Evolutionary conservation across 2,888 invertebrate species (phyloP), one percentile per base, ranked within the genome.

Genomic region (Acrocyrtus sp.): DNA sequence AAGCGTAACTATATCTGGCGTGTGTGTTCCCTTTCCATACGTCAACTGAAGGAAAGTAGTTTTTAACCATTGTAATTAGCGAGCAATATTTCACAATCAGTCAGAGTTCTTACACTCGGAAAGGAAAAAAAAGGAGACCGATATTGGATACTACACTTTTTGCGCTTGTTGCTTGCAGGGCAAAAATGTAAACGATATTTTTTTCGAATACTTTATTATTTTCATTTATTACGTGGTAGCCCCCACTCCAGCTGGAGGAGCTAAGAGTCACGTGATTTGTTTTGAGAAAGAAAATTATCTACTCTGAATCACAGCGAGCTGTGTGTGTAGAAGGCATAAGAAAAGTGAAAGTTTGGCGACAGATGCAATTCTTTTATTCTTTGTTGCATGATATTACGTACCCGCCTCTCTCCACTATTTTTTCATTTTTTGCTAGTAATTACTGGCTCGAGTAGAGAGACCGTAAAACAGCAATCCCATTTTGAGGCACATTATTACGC

Each of bases 321-420:
- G 12, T 34, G 34, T 34, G 34, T 34, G 34, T 12, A 34, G 34
- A 34, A 34, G 5, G 34, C 12, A 34, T 34, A 12, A 24, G 15
- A n/a, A 29, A 45, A 68, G 68, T 68, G 68, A 68, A 68, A 68
- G 60, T 68, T 68, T 61, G 60, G 61, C 60, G 68, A 68, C 68
- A 68, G 60, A 68, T 68, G 68, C 60, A 68, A 68, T 51, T 68
- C 61, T 61, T 39, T 22, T 39, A 39, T 39, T 39, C 8, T 39
- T 15, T 45, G 19, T 45, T 19, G 47, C 19, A 17, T 45, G 17
- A 45, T 6, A 10, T n/a, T 17, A 6, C 47, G 10, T 19, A 6
- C 19, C n/a, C 47, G 19, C 47, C 47, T 12, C 47, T 45, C 19
- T 45, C 17, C 17, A 6, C n/a, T 17, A 45, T 19, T 45, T 4